Conservation (phyloP, 1,140 invertebrate genomes). For the Rhysida immarginata region DNA sequence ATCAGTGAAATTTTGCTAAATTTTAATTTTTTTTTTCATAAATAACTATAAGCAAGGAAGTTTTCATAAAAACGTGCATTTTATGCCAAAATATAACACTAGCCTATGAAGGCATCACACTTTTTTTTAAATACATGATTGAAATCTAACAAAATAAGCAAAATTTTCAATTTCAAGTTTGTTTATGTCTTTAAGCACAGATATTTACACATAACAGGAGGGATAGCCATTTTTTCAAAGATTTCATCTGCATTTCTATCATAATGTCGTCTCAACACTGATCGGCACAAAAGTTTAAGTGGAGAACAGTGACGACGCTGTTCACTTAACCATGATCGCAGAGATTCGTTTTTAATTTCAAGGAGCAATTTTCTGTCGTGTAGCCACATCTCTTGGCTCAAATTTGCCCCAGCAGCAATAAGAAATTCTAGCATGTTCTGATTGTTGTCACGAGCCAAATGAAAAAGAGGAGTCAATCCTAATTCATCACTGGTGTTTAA, state of each 20-base stretch:
- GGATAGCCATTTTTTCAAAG: not conserved
- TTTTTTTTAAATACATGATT: too few species aligned
- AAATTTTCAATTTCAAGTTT: too few species aligned
- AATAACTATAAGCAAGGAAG: too few species aligned
- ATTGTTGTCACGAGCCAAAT: slow-evolving; percentile 16
- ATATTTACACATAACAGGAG: not conserved
- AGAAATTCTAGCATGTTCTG: slow-evolving; percentile 14
- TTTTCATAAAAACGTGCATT: too few species aligned
- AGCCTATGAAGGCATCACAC: too few species aligned
- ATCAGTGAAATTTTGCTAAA: too few species aligned
- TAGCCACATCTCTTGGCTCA: slow-evolving; percentile 8
- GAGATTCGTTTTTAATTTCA: not conserved
- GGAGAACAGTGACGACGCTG: not conserved
- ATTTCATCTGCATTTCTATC: not conserved
- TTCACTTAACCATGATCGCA: not conserved
- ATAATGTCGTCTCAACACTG: not conserved
- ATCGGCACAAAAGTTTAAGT: not conserved
- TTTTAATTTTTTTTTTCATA: too few species aligned
- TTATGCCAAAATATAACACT: too few species aligned
- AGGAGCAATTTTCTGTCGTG: not conserved
- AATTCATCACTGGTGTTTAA: slow-evolving; percentile 16
- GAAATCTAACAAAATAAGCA: too few species aligned
- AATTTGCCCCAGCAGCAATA: slow-evolving; percentile 16
- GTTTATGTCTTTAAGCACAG: slow-evolving; percentile 2
- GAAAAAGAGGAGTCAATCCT: slow-evolving; percentile 18